Conservation (phyloP, 2,797 vertebrate genomes). For the Halcyon leucocephala region DNA sequence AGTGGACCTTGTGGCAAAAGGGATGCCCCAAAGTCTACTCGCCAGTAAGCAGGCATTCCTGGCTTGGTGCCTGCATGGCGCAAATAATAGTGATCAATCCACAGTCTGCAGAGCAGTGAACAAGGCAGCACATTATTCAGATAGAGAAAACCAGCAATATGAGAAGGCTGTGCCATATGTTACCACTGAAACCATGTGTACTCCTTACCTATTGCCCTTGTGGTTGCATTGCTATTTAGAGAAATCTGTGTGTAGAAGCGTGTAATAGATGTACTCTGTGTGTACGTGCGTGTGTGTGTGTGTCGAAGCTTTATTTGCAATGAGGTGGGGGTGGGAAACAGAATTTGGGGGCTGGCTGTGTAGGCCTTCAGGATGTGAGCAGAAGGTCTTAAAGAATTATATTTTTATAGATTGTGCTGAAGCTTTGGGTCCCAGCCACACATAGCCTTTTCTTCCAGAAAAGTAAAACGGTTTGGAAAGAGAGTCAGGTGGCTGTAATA, state of each 20-base stretch:
- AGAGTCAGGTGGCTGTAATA: constrained; percentile 44
- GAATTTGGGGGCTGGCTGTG: constrained; percentile 62
- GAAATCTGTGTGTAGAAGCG: constrained; percentile 56
- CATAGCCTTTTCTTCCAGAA: constrained; percentile 29
- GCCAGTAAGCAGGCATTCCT: background rate
- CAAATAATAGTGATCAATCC: background rate
- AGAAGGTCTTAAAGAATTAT: constrained; percentile 46
- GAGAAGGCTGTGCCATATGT: constrained; percentile 71
- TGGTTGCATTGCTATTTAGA: constrained; percentile 67
- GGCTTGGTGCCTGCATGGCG: background rate
- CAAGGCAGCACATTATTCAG: constrained; percentile 28
- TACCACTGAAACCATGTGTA: constrained; percentile 10
- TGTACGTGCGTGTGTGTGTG: background rate
- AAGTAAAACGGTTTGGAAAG: background rate
- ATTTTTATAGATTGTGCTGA: constrained; percentile 64
- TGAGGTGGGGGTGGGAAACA: constrained; percentile 17
- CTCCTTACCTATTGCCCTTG: constrained; percentile 54
- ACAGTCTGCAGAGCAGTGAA: background rate
- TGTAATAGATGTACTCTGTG: constrained; percentile 38
- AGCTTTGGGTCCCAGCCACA: constrained; percentile 32
- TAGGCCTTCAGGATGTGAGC: constrained; percentile 40
- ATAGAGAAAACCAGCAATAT: constrained; percentile 42
- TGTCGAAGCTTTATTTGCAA: constrained; percentile 59
- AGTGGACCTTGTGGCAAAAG: background rate
- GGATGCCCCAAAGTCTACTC: background rate